Base-by-base conservation (phyloP, 2,797 vertebrate genomes). In the Paguma larvata region DNA sequence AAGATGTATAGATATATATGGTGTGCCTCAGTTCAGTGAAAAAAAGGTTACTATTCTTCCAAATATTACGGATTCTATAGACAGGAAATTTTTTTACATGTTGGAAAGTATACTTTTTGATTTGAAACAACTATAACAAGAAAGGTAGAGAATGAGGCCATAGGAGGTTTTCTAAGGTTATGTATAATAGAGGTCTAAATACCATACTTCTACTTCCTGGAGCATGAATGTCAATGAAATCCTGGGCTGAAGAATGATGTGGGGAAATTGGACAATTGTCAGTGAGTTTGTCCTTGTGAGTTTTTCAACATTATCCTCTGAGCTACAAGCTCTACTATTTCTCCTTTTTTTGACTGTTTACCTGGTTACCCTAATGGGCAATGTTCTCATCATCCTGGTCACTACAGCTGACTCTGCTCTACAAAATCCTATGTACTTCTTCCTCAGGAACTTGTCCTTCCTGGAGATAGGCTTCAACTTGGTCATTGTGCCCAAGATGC, bases 401-500 rank as follows among this genome's bases (percentile, higher is more conserved):
- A 98, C 98, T 48, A 97, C 94, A 51, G 30, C 56, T 77, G 98
- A 98, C 75, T 96, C 97, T 38, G 91, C 97, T 23, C 94, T 98
- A 38, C 95, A 97, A 67, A 98, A 96, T 51, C 98, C 98, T 21
- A 98, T 98, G 98, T 98, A 98, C 78, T 98, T 98, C 92, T 98
- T 98, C 78, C 97, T 98, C 75, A 86, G 95, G 88, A 98, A 98
- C 46, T 80, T 98, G 41, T 98, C 97, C 25, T 97, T 97, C 84
- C 72, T 98, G n/a, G 98, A 98, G 44, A 96, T 98, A 92, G 97
- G 98, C 32, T 98, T 98, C 93, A 98, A 98, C 89, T 93, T 98
- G 85, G 97, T 98, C 48, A 98, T 98, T 70, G 87, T 98, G 32
- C 98, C 98, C 75, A 98, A 98, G 92, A 96, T 98, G 97, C 77